Evolutionary conservation across 2,797 vertebrate genomes (phyloP), one percentile per base, ranked within the genome.

Genomic region (Sandelia bainsii): DNA sequence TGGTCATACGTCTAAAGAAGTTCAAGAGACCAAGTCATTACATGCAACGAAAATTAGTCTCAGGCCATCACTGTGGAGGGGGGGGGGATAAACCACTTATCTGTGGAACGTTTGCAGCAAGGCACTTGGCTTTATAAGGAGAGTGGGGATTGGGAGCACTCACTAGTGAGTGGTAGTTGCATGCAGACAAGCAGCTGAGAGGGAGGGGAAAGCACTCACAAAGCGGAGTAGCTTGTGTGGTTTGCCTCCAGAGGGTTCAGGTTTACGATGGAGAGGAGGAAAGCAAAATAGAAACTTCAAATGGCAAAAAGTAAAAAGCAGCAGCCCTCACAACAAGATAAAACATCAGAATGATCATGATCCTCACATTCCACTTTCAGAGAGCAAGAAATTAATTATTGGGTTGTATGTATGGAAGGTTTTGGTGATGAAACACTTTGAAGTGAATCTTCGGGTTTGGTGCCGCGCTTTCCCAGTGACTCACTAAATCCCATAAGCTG

Each of bases 401-500:
- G 51, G 81, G 75, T 74, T 75, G 77, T 63, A 56, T 80, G 61
- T 90, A 80, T 71, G 85, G 66, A 79, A 82, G 66, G 75, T 80
- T 83, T 84, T 87, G 77, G 59, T 60, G 74, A 80, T 75, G 34
- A 46, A 77, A 76, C 37, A 80, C 85, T 92, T 91, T 93, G 88
- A 93, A 93, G 87, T 83, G 53, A 81, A 85, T 87, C 81, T 85
- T 77, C 79, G 69, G 81, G 80, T 76, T 79, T 61, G 82, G 75
- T 81, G 66, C 74, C 44, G 75, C 62, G 67, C 67, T 86, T 89
- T 84, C 82, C 42, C 60, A 77, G 75, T 84, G 88, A 90, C 84
- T 91, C 88, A 72, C 71, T 82, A 87, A 91, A 92, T 94, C 91
- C 90, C 76, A 80, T 91, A 92, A 93, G 91, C 91, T 75, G 77